phyloP scores from a whole-genome alignment of 2,113 vertebrate genomes.

The Calidris pugnax region DNA sequence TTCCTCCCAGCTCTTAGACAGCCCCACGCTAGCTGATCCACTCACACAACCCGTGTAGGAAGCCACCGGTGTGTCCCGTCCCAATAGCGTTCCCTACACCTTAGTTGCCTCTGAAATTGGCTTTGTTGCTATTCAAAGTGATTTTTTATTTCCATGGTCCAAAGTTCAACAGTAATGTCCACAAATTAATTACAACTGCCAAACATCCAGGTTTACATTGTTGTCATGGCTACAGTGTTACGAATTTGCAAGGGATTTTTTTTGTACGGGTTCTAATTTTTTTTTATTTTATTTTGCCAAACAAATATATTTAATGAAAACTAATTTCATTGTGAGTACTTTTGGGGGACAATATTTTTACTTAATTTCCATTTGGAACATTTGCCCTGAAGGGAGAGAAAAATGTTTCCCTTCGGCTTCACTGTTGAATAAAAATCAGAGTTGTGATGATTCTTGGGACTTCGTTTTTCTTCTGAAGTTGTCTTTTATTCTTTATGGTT shows the following conservation, averaged over 20 bases:
- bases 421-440: slow-evolving; percentile 80
- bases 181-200: slow-evolving; percentile 39
- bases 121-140: slow-evolving; percentile 28
- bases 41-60: slow-evolving; percentile 62
- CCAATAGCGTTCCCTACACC: slow-evolving; percentile 49
- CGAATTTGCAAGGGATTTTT: slow-evolving; percentile 67
- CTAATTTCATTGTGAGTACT: slow-evolving; percentile 72
- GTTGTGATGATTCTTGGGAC: slow-evolving; percentile 68
- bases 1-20: slow-evolving; percentile 26
- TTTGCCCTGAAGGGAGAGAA: slow-evolving; percentile 54
- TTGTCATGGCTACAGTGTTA: slow-evolving; percentile 69
- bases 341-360: slow-evolving; percentile 69
- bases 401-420: slow-evolving; percentile 62
- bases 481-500: not conserved
- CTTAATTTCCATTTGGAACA: slow-evolving; percentile 75
- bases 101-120: slow-evolving; percentile 44
- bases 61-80: slow-evolving; percentile 40
- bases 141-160: slow-evolving; percentile 25
- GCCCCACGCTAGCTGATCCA: slow-evolving; percentile 18
- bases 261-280: slow-evolving; percentile 78
- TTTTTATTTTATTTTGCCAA: slow-evolving; percentile 74
- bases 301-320: slow-evolving; percentile 83
- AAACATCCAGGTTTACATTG: slow-evolving; percentile 65
- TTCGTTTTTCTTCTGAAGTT: slow-evolving; percentile 52
- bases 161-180: slow-evolving; percentile 41